Percentiles rank a stretch among this genome's conserved stretches.
Conservation (phyloP, 92 coral and sea anemone genomes). For the Phenganax marumi region DNA sequence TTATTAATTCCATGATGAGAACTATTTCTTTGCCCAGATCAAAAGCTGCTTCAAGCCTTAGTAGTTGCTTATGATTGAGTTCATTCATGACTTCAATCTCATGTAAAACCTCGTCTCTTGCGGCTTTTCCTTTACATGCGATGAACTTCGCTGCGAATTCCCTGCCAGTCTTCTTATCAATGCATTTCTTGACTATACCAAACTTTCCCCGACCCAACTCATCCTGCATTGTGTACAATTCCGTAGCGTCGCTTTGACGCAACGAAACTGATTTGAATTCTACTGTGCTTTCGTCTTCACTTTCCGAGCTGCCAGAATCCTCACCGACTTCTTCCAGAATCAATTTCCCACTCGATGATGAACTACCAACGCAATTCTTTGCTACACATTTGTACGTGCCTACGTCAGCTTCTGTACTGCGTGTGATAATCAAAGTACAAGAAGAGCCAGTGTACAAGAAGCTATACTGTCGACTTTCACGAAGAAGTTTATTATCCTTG, state of each 20-base stretch:
- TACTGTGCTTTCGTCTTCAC: constrained; percentile 63
- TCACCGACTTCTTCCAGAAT: constrained; percentile 71
- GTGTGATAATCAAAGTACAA: constrained; percentile 89
- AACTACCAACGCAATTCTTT: constrained; percentile 79
- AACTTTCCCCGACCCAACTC: constrained; percentile 97
- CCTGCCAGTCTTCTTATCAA: constrained; percentile 74
- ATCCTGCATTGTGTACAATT: constrained; percentile 77
- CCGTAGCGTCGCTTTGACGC: constrained; percentile 67
- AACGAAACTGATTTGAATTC: constrained; percentile 61
- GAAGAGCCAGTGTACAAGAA: constrained; percentile 91
- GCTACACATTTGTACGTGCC: constrained; percentile 96
- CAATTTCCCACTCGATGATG: constrained; percentile 75
- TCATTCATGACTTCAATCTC: constrained; percentile 87
- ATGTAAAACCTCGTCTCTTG: constrained; percentile 76
- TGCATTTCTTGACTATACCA: constrained; percentile 93
- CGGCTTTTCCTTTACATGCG: constrained; percentile 71
- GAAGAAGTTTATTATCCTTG: constrained; percentile 77
- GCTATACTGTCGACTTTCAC: constrained; percentile 92
- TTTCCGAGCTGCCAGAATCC: constrained; percentile 75
- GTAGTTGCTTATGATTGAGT: constrained; percentile 73
- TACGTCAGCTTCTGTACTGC: constrained; percentile 86
- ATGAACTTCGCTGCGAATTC: constrained; percentile 89
- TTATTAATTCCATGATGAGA: constrained; percentile 90
- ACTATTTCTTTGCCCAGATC: constrained; percentile 80
- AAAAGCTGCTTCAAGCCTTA: constrained; percentile 78